Conservation (phyloP, 2,113 vertebrate genomes). For the Tachycineta bicolor region DNA sequence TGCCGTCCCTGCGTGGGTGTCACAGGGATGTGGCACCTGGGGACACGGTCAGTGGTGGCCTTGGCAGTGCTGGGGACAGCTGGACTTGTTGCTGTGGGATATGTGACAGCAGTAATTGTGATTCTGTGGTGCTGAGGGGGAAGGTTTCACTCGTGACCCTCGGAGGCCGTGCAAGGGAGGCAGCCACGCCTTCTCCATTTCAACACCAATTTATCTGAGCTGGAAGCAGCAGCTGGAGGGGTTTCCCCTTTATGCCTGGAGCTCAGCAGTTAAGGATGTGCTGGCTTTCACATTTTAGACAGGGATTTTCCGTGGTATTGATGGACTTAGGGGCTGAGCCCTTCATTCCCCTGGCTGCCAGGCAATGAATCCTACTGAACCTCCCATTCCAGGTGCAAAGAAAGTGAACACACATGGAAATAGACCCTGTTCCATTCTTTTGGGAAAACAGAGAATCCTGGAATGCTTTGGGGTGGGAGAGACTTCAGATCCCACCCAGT, state of each 20-base stretch:
- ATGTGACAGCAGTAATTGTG: rapidly evolving
- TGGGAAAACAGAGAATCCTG: neutral
- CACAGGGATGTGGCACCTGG: neutral
- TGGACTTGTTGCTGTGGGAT: rapidly evolving
- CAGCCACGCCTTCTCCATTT: neutral
- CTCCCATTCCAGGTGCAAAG: neutral
- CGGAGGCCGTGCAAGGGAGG: neutral
- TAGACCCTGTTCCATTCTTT: rapidly evolving
- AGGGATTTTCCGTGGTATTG: neutral
- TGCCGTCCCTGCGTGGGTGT: neutral
- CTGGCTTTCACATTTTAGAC: neutral
- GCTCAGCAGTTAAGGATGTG: neutral
- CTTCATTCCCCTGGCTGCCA: neutral
- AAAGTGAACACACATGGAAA: rapidly evolving
- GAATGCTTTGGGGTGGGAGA: rapidly evolving
- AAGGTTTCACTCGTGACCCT: rapidly evolving
- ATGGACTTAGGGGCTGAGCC: neutral
- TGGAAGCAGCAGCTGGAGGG: neutral
- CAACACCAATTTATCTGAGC: rapidly evolving
- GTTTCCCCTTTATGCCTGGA: neutral
- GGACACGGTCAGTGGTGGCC: neutral
- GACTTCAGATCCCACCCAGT: rapidly evolving
- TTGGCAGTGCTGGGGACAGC: neutral
- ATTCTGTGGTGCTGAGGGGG: neutral
- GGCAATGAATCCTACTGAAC: neutral